Evolutionary conservation across 1,140 invertebrate genomes (phyloP), one percentile per base, ranked within the genome.

Genomic region (Planococcus citri): DNA sequence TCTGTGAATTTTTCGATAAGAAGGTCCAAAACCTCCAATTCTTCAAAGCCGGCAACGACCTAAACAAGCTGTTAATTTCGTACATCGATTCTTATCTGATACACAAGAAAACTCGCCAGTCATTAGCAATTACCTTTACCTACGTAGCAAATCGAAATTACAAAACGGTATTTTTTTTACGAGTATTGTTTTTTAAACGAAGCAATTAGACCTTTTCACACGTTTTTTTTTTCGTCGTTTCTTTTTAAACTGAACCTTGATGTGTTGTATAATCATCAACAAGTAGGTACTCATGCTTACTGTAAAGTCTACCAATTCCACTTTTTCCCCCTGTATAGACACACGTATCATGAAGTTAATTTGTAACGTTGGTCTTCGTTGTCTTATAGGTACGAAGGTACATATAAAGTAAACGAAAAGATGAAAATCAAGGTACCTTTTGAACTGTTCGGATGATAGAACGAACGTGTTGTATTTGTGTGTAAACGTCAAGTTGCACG

Each of bases 201-300:
- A 6, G 41, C 41, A 51, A 51, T 51, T 51, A 51, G 41, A 51
- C 41, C 41, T 51, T 51, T 51, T 51, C 41, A n/a, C 41, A 51
- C 41, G 41, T 51, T 51, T 51, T 51, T 51, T n/a, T 51, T 20
- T 51, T 20, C n/a, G n/a, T n/a, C n/a, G n/a, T n/a, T n/a, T n/a
- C 41, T 9, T 20, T n/a, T 2, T 20, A 51, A n/a, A n/a, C n/a
- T 17, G 2, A 14, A n/a, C 41, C 17, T n/a, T 2, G 41, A 51
- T 51, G 6, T 37, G n/a, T 51, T 51, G 41, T 51, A 51, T 51
- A 51, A 51, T 51, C 41, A 20, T 3, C 10, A 20, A 20, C 41
- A 20, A 51, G 41, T 51, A 17, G 6, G 41, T 9, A n/a, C 17
- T 20, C n/a, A n/a, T n/a, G n/a, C n/a, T n/a, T n/a, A n/a, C n/a